Base-by-base conservation (phyloP, 2,888 invertebrate species). In the Chalcis sispes region DNA sequence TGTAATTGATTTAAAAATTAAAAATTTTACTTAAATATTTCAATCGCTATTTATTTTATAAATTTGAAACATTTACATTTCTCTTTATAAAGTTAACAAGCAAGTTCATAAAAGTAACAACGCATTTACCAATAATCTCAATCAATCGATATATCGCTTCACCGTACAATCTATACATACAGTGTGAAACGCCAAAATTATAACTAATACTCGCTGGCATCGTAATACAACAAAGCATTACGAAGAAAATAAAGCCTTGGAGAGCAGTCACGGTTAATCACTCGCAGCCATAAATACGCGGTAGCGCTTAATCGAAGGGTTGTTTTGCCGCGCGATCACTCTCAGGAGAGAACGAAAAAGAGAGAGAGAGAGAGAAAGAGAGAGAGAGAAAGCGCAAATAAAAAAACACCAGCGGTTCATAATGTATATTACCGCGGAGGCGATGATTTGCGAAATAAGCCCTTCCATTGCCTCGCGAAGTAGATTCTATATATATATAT, bases 371-470 rank as follows among this genome's bases (percentile, higher is more conserved):
- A 36, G 15, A 36, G 66, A 27, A 40, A 42, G 25, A 32, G 5
- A 25, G 15, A 61, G 61, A 40, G 36, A 20, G 42, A 42, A 18
- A 25, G 46, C 18, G 8, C 25, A 23, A 15, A 27, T n/a, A 36
- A 48, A 18, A 23, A 36, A 48, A 52, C 13, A 40, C 10, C 48
- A 29, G 18, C 48, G 67, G 62, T 23, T 32, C 64, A 40, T 58
- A 76, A 72, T 72, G 58, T 64, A 64, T 40, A 85, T 84, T 83
- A 84, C 75, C 81, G 78, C 78, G 71, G 78, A 82, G 81, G 83
- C 82, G 84, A 87, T 86, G 86, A 86, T 87, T 87, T 85, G 86
- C 86, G 81, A 87, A 86, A 87, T 83, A 82, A 84, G 83, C 86
- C 84, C 84, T 85, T 84, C 82, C 81, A 82, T 79, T 80, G 79